Base-by-base conservation (phyloP, 2,888 invertebrate genomes). In the Meiosimyza platycephala region DNA sequence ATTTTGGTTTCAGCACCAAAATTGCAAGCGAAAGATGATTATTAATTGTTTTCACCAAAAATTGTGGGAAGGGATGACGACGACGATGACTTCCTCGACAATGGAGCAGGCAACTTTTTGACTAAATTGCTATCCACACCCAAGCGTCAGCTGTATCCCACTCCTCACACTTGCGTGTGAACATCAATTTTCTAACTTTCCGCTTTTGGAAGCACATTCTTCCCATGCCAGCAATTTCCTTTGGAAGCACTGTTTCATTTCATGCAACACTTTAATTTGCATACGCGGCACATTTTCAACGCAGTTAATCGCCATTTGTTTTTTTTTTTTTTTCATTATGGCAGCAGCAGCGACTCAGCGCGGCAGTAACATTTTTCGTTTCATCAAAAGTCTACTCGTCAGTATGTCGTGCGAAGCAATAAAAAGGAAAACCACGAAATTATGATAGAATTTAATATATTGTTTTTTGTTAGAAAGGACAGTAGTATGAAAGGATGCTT, bases 311-410 rank as follows among this genome's bases (percentile, higher is more conserved):
- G 71, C 47, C 60, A 22, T 71, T 51, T 55, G 11, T 50, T 18
- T 63, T 54, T 47, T 16, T 22, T 47, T 33, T 4, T 16, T 9
- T 28, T 13, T 16, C 22, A 16, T 7, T 40, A 9, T 40, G 40
- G 40, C 9, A 40, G 9, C 40, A 40, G 40, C 9, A 28, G 28
- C 28, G 28, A 28, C 4, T 22, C 28, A 3, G 28, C 40, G 40
- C 40, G 40, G 40, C 40, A 40, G 40, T 40, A 40, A 40, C 6
- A 40, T 40, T 40, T 40, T 40, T 9, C 40, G 40, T 72, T 74
- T 72, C 75, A 75, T 74, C 71, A 75, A 74, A 74, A 74, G 60
- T 69, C 70, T 72, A 73, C 73, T 73, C 74, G 71, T 76, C 74
- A 71, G 72, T 55, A 65, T 75, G 72, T 65, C 74, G 51, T 67